Evolutionary conservation across 2,888 invertebrate genomes (phyloP).

Genomic region (Lymantria dispar): DNA sequence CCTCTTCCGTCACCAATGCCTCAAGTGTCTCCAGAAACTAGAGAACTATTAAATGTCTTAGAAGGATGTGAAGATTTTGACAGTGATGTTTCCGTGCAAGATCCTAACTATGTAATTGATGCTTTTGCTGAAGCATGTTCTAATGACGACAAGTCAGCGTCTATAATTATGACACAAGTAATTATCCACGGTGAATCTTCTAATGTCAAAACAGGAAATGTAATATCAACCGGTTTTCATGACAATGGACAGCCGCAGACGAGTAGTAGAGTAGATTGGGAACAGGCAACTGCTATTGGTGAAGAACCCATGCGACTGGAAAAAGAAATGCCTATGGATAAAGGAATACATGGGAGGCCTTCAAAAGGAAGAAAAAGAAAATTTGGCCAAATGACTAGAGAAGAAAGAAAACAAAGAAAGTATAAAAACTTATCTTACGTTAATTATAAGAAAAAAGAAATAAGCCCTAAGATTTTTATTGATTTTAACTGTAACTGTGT

Average conservation of each 20-base stretch:
- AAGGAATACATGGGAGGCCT: conserved; percentile 6
- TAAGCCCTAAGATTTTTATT: conserved; percentile 2
- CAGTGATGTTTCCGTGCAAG: conserved; percentile 1
- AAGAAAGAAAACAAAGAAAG: conserved; percentile 11
- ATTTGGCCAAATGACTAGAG: conserved; percentile 5
- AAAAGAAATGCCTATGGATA: conserved; percentile 3
- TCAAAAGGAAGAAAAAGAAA: conserved; percentile 13
- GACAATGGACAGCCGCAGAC: background rate
- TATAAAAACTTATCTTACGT: conserved; percentile 6
- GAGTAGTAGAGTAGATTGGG: background rate
- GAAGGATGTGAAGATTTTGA: conserved; percentile 1
- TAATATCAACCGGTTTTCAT: background rate
- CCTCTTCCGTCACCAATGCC: background rate
- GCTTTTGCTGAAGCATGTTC: conserved; percentile 1
- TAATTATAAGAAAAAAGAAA: background rate
- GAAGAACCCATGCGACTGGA: conserved; percentile 1
- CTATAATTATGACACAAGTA: conserved; percentile 5
- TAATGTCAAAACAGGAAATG: background rate
- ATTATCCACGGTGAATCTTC: background rate
- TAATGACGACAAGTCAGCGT: conserved; percentile 5
- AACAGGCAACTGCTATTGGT: background rate
- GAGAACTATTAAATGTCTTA: conserved; percentile 4
- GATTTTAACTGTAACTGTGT: conserved; percentile 6
- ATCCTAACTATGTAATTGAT: conserved; percentile 5
- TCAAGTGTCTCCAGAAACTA: conserved; percentile 10